phyloP scores from a whole-genome alignment of 2,888 invertebrate species.

The Hermaeophaga mercurialis region DNA sequence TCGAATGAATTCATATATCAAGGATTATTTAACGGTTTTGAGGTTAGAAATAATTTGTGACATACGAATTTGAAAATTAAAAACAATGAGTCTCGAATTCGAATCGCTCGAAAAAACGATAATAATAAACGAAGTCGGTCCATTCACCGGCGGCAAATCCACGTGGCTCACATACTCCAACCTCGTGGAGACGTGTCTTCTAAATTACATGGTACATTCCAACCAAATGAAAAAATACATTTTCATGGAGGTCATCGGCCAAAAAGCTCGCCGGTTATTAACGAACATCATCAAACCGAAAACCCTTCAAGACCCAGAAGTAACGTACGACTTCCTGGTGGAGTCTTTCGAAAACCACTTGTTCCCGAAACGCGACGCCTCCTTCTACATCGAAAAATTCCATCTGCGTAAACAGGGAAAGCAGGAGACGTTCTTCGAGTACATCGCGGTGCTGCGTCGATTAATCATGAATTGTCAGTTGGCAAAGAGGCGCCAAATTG shows the following conservation, averaged over 20 bases:
- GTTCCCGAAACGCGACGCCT: slow-evolving; percentile 21
- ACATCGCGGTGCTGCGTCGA: slow-evolving; percentile 26
- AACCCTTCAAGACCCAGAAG: slow-evolving; percentile 14
- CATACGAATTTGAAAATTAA: too few species aligned
- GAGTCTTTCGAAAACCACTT: slow-evolving; percentile 24
- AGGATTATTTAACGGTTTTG: too few species aligned
- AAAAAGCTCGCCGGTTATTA: slow-evolving; percentile 15
- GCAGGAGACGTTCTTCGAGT: slow-evolving; percentile 25
- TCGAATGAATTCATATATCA: too few species aligned
- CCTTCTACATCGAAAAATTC: slow-evolving; percentile 23
- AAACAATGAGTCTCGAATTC: too few species aligned
- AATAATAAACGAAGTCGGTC: slow-evolving; percentile 27
- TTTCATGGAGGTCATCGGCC: slow-evolving; percentile 16
- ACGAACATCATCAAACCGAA: slow-evolving; percentile 19
- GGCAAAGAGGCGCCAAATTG: slow-evolving; percentile 1
- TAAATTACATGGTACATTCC: neutral
- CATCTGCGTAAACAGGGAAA: slow-evolving; percentile 17
- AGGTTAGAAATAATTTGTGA: too few species aligned
- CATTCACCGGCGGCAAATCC: slow-evolving; percentile 14
- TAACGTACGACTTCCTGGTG: slow-evolving; percentile 19
- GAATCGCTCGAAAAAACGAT: too few species aligned
- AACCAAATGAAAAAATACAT: slow-evolving; percentile 19
- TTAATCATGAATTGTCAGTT: slow-evolving; percentile 23
- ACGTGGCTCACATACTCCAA: slow-evolving; percentile 26
- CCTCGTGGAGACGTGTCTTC: slow-evolving; percentile 21